phyloP scores from a whole-genome alignment of 2,797 vertebrate species.

The Acanthurus tractus region DNA sequence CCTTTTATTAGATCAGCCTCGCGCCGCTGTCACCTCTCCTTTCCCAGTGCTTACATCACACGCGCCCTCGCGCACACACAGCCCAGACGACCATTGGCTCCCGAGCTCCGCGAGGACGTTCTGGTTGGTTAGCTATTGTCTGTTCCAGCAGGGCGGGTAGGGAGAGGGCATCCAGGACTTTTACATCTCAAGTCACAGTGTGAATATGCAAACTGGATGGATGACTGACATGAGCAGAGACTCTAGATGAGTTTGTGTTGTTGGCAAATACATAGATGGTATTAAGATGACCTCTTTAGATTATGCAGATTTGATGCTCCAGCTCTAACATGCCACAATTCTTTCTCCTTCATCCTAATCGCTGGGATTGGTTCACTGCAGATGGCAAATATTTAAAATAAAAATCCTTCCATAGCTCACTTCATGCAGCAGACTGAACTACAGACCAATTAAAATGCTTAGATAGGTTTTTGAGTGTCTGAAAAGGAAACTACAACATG shows the following conservation, averaged over 20 bases:
- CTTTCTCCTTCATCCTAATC: slow-evolving; percentile 15
- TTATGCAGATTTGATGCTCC: slow-evolving; percentile 20
- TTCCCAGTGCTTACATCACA: slow-evolving; percentile 79
- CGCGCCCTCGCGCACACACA: slow-evolving; percentile 21
- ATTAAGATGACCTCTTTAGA: slow-evolving; percentile 32
- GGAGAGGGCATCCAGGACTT: slow-evolving; percentile 52
- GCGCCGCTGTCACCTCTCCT: slow-evolving; percentile 82
- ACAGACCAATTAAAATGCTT: slow-evolving; percentile 23
- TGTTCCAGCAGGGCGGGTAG: slow-evolving; percentile 46
- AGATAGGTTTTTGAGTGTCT: slow-evolving; percentile 6
- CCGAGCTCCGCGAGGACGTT: slow-evolving; percentile 51
- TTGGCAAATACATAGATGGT: slow-evolving; percentile 24
- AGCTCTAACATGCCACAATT: slow-evolving; percentile 15
- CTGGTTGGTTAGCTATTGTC: slow-evolving; percentile 68
- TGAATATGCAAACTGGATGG: slow-evolving; percentile 54
- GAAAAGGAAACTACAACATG: slow-evolving; percentile 23
- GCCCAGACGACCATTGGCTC: slow-evolving; percentile 55
- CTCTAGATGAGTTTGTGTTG: slow-evolving; percentile 35
- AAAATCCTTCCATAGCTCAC: background rate
- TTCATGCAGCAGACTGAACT: background rate
- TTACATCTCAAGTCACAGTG: slow-evolving; percentile 39
- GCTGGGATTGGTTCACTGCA: background rate
- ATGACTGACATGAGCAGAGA: slow-evolving; percentile 33
- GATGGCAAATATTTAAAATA: slow-evolving; percentile 11
- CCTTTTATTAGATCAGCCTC: slow-evolving; percentile 85